phyloP scores from a whole-genome alignment of 2,797 vertebrate species.

The Argyrosomus regius region DNA sequence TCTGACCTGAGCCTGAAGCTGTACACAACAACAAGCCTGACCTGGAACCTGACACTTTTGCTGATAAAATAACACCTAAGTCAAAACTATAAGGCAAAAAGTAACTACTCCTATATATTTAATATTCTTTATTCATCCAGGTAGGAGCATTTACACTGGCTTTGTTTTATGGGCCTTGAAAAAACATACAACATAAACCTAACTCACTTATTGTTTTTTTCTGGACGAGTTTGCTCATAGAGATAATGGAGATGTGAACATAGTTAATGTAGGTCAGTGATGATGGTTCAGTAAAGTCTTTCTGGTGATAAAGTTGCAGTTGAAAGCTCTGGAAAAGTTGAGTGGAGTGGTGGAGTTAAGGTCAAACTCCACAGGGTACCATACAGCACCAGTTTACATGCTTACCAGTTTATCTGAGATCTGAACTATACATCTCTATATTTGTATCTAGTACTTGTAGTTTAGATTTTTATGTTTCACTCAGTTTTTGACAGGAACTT shows the following conservation, averaged over 20 bases:
- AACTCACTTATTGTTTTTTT: not conserved
- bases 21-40: not conserved
- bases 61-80: not conserved
- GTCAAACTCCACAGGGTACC: not conserved
- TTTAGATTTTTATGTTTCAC: not conserved
- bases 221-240: too few relatives aligned
- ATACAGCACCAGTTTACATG: not conserved
- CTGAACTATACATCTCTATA: not conserved
- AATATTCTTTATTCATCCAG: not conserved
- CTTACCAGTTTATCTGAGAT: not conserved
- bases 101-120: not conserved
- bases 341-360: not conserved
- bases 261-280: not conserved
- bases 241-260: not conserved
- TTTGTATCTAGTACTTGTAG: too few relatives aligned
- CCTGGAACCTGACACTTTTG: not conserved
- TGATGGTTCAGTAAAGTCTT: not conserved
- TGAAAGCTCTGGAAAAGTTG: not conserved
- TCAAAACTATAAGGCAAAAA: not conserved
- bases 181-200: not conserved
- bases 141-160: not conserved
- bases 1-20: conserved; percentile 4
- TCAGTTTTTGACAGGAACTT: not conserved
- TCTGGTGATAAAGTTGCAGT: not conserved
- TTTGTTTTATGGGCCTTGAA: not conserved